phyloP scores from a whole-genome alignment of 2,113 vertebrate genomes.

The Phrynosoma platyrhinos region DNA sequence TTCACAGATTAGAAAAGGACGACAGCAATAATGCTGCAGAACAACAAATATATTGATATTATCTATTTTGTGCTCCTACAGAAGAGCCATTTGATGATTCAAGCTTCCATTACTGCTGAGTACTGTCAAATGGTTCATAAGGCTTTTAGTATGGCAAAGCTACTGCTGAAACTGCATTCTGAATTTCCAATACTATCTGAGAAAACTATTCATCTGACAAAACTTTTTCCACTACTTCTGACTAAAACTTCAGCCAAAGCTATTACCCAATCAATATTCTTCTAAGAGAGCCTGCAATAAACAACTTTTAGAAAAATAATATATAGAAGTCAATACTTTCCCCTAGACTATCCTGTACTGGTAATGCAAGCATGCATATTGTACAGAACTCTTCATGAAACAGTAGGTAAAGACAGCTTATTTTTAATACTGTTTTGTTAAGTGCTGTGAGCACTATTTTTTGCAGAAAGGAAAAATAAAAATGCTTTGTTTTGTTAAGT shows the following conservation, averaged over 20 bases:
- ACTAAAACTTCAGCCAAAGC: not conserved
- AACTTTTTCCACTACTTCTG: not conserved
- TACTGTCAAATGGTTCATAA: not conserved
- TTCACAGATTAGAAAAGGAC: not conserved
- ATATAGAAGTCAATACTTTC: not conserved
- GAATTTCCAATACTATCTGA: not conserved
- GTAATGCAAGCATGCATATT: not conserved
- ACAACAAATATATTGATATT: not conserved
- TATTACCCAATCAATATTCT: conserved; percentile 1
- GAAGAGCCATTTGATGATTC: conserved; percentile 12
- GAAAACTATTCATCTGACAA: conserved; percentile 2
- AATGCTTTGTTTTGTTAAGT: no score
- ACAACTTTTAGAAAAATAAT: not conserved
- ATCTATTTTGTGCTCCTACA: conserved; percentile 3
- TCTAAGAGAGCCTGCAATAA: not conserved
- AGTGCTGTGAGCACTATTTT: no score
- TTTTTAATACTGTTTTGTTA: no score
- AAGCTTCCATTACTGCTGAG: conserved; percentile 14
- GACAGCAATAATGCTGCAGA: not conserved
- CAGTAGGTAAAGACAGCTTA: not conserved
- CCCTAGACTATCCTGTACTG: not conserved
- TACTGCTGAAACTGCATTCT: conserved; percentile 10
- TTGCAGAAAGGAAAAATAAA: no score
- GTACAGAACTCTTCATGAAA: not conserved
- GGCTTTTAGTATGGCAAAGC: conserved; percentile 28